Evolutionary conservation across 2,113 vertebrate genomes (phyloP).

Genomic region (Rhizomys pruinosus): DNA sequence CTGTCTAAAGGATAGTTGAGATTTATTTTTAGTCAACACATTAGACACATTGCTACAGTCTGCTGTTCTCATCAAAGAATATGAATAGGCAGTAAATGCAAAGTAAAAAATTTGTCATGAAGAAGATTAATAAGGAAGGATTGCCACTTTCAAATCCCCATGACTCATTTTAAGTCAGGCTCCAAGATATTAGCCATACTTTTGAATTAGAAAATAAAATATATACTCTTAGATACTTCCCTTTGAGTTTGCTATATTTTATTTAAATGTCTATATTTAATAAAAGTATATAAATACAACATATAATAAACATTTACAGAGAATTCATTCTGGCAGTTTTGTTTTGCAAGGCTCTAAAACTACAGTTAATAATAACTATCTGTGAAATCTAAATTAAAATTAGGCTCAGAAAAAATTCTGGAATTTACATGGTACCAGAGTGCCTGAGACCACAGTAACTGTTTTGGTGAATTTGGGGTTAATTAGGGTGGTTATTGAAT

Average conservation of each 20-base stretch:
- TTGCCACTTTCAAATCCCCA: conserved; percentile 63
- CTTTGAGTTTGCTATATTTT: neutral
- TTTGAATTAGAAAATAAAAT: conserved; percentile 39
- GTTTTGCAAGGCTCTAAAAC: neutral
- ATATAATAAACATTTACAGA: neutral
- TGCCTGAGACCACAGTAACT: neutral
- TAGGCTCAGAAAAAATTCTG: neutral
- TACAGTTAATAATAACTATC: neutral
- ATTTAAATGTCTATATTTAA: neutral
- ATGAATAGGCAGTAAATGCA: conserved; percentile 78
- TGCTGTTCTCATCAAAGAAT: conserved; percentile 78
- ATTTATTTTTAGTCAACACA: conserved; percentile 79
- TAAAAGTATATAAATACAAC: neutral
- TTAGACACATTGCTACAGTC: conserved; percentile 74
- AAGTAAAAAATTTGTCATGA: conserved; percentile 67
- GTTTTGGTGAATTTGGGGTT: neutral
- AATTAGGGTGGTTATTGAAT: neutral
- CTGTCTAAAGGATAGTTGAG: conserved; percentile 74
- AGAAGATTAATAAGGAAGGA: conserved; percentile 67
- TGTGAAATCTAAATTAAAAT: neutral
- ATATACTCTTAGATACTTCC: neutral
- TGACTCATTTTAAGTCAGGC: conserved; percentile 38
- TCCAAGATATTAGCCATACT: conserved; percentile 19
- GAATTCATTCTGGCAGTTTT: conserved; percentile 2
- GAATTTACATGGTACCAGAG: neutral